These are phyloP conservation scores for Sebastes matsubarae DNA, from an alignment of 2,797 vertebrate genomes.

Conservation along the genomic window DNA sequence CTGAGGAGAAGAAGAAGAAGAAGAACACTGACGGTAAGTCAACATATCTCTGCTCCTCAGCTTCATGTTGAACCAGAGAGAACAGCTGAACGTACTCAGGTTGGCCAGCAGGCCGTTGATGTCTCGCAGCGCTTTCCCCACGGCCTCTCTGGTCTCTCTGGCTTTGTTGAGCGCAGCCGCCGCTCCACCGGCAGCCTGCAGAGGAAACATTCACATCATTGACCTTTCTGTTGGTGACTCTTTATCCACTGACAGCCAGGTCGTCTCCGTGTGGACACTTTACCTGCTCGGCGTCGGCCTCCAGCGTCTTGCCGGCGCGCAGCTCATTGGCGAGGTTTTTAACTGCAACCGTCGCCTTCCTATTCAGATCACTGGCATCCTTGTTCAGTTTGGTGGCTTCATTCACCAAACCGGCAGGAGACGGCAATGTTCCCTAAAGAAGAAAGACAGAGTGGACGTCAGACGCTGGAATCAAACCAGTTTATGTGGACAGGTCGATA, in stretches of 20 bases:
- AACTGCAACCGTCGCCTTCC: accelerated
- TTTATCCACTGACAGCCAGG: no score
- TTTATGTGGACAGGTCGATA: neutral
- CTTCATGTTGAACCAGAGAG: neutral
- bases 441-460: neutral
- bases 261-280: neutral
- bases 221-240: no score
- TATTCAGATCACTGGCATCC: constrained; percentile 34
- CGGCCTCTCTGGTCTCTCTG: constrained; percentile 59
- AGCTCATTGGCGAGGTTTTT: constrained; percentile 12
- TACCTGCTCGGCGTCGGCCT: constrained; percentile 62
- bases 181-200: constrained; percentile 80
- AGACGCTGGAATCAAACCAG: neutral
- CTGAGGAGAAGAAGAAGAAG: constrained; percentile 63
- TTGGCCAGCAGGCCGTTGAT: constrained; percentile 82
- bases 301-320: neutral
- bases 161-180: constrained; percentile 73
- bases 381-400: constrained; percentile 50
- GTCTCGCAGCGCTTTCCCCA: constrained; percentile 74
- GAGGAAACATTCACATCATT: neutral
- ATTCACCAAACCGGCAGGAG: constrained; percentile 19
- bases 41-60: no score
- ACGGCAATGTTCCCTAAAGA: constrained; percentile 52
- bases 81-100: constrained; percentile 79
- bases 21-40: no score